phyloP scores from a whole-genome alignment of 2,797 vertebrate species.

The Sebastes hopkinsi region DNA sequence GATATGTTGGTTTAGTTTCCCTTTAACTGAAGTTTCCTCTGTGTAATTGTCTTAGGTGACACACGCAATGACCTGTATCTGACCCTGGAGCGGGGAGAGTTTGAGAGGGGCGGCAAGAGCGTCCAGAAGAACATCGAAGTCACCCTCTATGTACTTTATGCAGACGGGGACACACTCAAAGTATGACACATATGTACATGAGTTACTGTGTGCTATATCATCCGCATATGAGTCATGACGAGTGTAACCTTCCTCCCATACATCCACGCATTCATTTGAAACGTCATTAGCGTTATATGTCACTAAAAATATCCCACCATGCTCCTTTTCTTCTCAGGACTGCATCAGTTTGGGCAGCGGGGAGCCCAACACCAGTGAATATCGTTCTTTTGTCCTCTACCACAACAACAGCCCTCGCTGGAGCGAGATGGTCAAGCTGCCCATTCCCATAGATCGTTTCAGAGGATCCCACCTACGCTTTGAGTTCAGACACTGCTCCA shows the following conservation, averaged over 20 bases:
- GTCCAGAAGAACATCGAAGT: constrained; percentile 99
- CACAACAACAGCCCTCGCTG: constrained; percentile 98
- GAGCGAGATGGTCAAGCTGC: constrained; percentile 97
- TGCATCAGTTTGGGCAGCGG: constrained; percentile 97
- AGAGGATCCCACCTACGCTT: constrained; percentile 98
- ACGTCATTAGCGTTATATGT: not conserved
- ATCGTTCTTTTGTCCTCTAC: constrained; percentile 98
- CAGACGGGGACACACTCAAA: constrained; percentile 96
- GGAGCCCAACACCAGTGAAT: constrained; percentile 91
- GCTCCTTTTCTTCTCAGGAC: constrained; percentile 82
- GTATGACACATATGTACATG: constrained; percentile 73
- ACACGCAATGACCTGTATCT: constrained; percentile 97
- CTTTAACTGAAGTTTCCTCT: constrained; percentile 1
- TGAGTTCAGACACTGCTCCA: constrained; percentile 99
- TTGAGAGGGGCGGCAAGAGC: constrained; percentile 97
- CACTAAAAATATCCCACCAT: not conserved
- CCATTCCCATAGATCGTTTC: constrained; percentile 98
- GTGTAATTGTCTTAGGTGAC: constrained; percentile 84
- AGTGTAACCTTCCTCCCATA: constrained; percentile 6
- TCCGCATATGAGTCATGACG: constrained; percentile 10
- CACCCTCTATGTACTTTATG: constrained; percentile 96
- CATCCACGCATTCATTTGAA: not conserved
- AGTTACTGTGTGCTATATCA: not conserved
- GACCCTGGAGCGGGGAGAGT: constrained; percentile 95
- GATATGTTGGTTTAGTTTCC: not conserved